These are phyloP conservation scores for Polyommatus icarus DNA, from an alignment of 2,888 invertebrate species.

Conservation along the genomic window DNA sequence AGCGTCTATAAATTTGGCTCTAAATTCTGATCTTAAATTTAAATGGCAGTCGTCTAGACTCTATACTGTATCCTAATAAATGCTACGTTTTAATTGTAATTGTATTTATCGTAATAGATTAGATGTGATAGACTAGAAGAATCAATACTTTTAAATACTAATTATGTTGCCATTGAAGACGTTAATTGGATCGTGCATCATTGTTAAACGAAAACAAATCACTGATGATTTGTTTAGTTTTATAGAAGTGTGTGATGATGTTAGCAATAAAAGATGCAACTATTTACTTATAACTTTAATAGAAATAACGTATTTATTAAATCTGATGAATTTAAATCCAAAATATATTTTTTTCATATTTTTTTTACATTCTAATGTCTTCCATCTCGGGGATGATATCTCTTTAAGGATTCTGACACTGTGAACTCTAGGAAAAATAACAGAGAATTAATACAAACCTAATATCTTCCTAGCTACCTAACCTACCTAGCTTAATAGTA, in stretches of 20 bases:
- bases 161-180: background rate
- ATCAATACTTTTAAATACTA: background rate
- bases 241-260: too few species aligned
- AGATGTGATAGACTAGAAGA: background rate
- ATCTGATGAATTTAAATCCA: too few species aligned
- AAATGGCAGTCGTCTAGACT: background rate
- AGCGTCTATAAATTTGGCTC: background rate
- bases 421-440: background rate
- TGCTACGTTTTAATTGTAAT: background rate
- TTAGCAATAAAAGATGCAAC: too few species aligned
- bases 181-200: background rate
- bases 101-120: background rate
- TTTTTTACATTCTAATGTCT: too few species aligned
- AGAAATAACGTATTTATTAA: too few species aligned
- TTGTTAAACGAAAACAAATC: background rate
- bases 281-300: too few species aligned
- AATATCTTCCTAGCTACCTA: too few species aligned
- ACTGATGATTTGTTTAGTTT: too few species aligned
- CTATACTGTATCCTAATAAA: background rate
- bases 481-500: too few species aligned
- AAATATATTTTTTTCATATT: too few species aligned
- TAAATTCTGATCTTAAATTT: background rate
- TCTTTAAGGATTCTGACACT: background rate
- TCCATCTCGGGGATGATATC: too few species aligned
- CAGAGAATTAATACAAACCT: background rate